These are phyloP conservation scores for Helobdella robusta DNA, from an alignment of 2,888 invertebrate genomes.

Conservation along the genomic window DNA sequence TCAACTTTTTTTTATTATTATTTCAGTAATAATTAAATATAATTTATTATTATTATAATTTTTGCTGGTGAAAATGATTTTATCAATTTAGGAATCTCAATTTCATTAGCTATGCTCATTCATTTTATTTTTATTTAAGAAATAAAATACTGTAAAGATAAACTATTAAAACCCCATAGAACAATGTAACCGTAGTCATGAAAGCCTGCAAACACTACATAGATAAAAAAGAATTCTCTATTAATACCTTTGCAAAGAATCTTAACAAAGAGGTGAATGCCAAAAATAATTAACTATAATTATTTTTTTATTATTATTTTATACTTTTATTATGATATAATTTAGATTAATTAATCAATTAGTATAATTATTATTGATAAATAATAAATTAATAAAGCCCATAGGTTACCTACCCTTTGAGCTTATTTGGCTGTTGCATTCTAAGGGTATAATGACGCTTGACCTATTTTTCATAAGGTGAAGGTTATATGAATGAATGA, in stretches of 20 bases:
- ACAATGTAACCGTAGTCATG: not conserved
- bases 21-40: no score
- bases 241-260: constrained; percentile 8
- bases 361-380: not conserved
- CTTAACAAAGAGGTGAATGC: not conserved
- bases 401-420: not conserved
- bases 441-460: not conserved
- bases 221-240: not conserved
- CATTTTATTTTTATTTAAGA: no score
- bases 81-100: no score
- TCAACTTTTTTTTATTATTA: no score
- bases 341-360: not conserved
- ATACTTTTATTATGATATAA: not conserved
- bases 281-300: not conserved
- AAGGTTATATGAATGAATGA: no score
- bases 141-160: no score
- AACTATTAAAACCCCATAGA: no score
- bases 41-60: no score
- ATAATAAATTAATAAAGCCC: not conserved
- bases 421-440: constrained; percentile 8
- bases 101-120: no score
- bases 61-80: no score
- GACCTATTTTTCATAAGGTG: constrained; percentile 7
- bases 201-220: not conserved
- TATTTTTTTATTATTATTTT: not conserved